phyloP scores from a whole-genome alignment of 2,113 vertebrate species.

The Porphyrio hochstetteri region DNA sequence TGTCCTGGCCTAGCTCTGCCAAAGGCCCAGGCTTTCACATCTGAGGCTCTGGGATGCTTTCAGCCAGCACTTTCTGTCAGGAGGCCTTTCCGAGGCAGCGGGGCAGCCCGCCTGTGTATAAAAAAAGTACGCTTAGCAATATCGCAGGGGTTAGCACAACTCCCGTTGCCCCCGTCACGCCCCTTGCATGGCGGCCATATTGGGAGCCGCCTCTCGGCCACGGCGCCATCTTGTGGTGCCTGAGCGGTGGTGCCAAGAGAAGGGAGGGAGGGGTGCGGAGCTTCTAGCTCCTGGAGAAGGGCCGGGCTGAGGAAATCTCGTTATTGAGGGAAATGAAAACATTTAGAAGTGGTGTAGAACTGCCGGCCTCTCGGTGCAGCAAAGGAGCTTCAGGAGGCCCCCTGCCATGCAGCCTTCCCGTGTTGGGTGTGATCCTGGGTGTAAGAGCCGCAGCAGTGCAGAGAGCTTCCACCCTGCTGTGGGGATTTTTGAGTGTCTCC shows the following conservation, averaged over 20 bases:
- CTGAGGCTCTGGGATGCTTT: background rate
- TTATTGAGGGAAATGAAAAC: background rate
- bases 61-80: background rate
- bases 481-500: fast-evolving
- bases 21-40: background rate
- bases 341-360: background rate
- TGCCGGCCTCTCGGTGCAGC: background rate
- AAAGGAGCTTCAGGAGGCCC: background rate
- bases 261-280: fast-evolving
- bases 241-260: background rate
- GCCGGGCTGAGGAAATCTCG: fast-evolving
- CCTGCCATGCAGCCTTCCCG: fast-evolving
- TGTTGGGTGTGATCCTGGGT: fast-evolving
- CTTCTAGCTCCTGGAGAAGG: fast-evolving
- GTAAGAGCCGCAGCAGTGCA: fast-evolving
- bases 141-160: fast-evolving
- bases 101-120: background rate
- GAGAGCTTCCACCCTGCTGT: background rate
- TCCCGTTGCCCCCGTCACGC: fast-evolving
- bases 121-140: background rate
- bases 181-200: fast-evolving
- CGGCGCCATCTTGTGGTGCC: background rate
- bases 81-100: background rate
- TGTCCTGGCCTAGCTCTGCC: background rate
- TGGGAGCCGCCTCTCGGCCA: fast-evolving